Base-by-base conservation (phyloP, 2,797 vertebrate species). In the Crocidura indochinensis region DNA sequence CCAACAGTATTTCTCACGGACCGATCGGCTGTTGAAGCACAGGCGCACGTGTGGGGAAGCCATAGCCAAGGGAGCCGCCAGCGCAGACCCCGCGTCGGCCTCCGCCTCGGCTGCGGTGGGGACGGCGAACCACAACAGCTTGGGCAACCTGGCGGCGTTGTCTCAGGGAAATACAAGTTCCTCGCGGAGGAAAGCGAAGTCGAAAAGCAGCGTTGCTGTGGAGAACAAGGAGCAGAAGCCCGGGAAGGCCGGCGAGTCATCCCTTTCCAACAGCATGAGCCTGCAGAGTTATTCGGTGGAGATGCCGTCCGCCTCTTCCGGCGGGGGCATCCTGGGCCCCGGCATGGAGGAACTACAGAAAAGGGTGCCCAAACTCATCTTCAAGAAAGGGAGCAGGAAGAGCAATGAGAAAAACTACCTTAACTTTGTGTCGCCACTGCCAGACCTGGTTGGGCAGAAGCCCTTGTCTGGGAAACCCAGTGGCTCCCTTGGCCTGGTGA, bases 1-100 rank as follows among this genome's bases (percentile, higher is more conserved):
- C 98, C 99, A 99, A 98, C 99, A 99, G 99, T 99, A 99, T 98
- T 99, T 99, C 98, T 99, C 99, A 76, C 98, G 99, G 98, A 99
- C 99, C 90, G 99, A 99, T 98, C 98, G 99, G 98, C 98, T 99
- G 98, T 98, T 99, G 98, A 99, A 99, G 98, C 99, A 99, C 99
- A 99, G 99, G 98, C 98, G 99, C 98, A 99, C 99, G 12, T 99
- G 99, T 97, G 99, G 99, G 97, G 99, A 99, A 99, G 98, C 99
- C 98, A 98, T 99, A 98, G 99, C 98, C 97, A 99, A 99, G 97
- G 98, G 98, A 97, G 97, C 97, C 87, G 94, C 97, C 56, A 89
- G 97, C 94, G 98, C 99, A 97, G 99, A 99, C 95, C 98, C 99
- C 4, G 99, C 98, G 93, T 98, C 99, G 95, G 51, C 51, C 10